Conservation (phyloP, 2,888 invertebrate species). For the Theodoxus fluviatilis region DNA sequence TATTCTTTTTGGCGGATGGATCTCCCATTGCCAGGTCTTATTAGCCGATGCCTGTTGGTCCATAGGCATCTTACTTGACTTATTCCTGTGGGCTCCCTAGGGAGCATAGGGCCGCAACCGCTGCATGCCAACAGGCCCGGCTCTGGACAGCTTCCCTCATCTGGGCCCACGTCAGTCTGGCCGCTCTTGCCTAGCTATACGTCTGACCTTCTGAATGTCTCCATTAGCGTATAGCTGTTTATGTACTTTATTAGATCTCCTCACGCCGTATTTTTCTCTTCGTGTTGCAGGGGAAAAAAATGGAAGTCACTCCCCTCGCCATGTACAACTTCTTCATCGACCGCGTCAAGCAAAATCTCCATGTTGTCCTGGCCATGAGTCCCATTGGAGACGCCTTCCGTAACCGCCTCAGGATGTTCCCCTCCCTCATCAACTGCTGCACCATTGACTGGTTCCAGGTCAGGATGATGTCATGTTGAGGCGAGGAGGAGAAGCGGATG, state of each 20-base stretch:
- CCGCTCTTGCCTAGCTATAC: no score
- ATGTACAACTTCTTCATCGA: constrained; percentile 67
- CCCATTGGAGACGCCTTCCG: constrained; percentile 67
- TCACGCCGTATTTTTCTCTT: neutral
- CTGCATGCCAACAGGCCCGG: no score
- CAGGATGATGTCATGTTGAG: constrained; percentile 25
- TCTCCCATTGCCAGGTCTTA: no score
- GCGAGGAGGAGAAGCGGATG: neutral
- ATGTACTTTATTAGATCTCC: neutral
- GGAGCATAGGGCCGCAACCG: no score
- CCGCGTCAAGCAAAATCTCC: constrained; percentile 63
- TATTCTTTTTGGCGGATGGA: no score
- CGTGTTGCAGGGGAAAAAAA: constrained; percentile 57
- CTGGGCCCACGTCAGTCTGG: no score
- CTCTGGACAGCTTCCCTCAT: no score
- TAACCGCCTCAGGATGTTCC: constrained; percentile 66
- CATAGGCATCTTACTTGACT: no score
- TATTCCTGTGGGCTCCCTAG: no score
- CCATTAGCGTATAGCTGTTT: no score
- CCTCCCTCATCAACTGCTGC: constrained; percentile 67
- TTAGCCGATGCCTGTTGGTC: no score
- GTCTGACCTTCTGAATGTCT: no score
- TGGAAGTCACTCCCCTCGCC: constrained; percentile 65
- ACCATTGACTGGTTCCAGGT: constrained; percentile 68
- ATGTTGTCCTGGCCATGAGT: constrained; percentile 65